Conservation (phyloP, 2,113 vertebrate genomes). For the Zosterops lateralis region DNA sequence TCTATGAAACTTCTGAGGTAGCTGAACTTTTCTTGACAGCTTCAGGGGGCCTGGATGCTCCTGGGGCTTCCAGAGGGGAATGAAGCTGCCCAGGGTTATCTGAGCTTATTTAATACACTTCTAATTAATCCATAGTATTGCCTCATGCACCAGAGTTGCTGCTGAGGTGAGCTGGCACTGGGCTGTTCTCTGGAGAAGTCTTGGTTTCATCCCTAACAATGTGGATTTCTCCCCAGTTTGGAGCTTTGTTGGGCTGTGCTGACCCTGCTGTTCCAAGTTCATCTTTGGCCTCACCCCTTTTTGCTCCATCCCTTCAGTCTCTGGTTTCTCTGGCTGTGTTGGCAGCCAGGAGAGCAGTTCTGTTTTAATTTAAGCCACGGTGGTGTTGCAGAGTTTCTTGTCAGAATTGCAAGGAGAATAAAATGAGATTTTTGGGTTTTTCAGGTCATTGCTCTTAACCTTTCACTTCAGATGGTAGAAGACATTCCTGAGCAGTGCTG, state of each 20-base stretch:
- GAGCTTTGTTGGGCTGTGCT: background rate
- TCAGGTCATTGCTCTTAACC: background rate
- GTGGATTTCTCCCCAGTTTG: background rate
- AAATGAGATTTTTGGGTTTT: background rate
- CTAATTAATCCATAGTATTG: background rate
- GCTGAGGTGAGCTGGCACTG: background rate
- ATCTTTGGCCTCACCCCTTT: background rate
- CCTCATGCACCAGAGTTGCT: background rate
- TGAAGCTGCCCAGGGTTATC: background rate
- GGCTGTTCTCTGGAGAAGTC: background rate
- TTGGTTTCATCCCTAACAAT: rapidly evolving
- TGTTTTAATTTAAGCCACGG: background rate
- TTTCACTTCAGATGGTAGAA: background rate
- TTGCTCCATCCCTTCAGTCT: background rate
- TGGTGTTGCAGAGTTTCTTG: background rate
- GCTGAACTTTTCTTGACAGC: background rate
- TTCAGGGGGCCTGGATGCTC: rapidly evolving
- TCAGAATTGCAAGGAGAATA: background rate
- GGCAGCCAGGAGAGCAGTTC: background rate
- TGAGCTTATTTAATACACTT: background rate
- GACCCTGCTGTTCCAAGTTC: background rate
- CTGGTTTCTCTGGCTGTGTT: background rate
- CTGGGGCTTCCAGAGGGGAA: background rate
- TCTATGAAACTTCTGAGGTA: background rate
- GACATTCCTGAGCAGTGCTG: rapidly evolving